Evolutionary conservation across 2,113 vertebrate genomes (phyloP).

Genomic region (Corvus hawaiiensis): DNA sequence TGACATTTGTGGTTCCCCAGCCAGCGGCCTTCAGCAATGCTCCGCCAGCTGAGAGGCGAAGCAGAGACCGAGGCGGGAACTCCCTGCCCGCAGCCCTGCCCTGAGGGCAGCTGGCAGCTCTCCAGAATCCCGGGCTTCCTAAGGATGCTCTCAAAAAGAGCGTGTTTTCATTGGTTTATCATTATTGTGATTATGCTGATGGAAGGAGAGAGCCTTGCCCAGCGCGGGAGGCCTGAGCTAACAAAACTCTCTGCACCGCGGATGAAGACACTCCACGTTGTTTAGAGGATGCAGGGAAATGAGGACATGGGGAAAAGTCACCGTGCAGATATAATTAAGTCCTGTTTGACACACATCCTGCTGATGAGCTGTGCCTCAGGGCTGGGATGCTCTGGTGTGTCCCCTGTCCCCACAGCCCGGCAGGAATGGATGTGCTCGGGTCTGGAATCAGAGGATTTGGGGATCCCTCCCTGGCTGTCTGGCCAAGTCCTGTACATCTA

Average conservation of each 20-base stretch:
- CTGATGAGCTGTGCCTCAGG: not conserved
- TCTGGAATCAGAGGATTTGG: not conserved
- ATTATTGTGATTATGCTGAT: not conserved
- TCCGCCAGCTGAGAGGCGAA: not conserved
- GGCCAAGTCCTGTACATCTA: not conserved
- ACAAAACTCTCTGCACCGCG: accelerated
- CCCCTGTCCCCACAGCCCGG: not conserved
- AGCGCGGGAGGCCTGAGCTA: not conserved
- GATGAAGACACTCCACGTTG: not conserved
- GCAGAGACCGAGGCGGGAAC: not conserved
- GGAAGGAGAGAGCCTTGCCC: not conserved
- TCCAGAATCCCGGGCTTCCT: not conserved
- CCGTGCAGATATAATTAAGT: not conserved
- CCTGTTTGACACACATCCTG: not conserved
- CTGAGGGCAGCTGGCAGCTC: not conserved
- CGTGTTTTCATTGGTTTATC: not conserved
- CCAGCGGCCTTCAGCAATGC: not conserved
- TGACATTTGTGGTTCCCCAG: not conserved
- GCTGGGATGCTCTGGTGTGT: not conserved
- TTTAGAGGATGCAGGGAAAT: not conserved
- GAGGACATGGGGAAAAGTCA: not conserved
- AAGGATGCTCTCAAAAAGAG: not conserved
- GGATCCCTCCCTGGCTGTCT: not conserved
- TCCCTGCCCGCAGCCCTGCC: not conserved
- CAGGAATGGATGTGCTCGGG: accelerated